A percentile compares a stretch with the other conserved stretches of the same genome.
Conservation (phyloP, 2,888 invertebrate genomes). For the Resseliella maxima region DNA sequence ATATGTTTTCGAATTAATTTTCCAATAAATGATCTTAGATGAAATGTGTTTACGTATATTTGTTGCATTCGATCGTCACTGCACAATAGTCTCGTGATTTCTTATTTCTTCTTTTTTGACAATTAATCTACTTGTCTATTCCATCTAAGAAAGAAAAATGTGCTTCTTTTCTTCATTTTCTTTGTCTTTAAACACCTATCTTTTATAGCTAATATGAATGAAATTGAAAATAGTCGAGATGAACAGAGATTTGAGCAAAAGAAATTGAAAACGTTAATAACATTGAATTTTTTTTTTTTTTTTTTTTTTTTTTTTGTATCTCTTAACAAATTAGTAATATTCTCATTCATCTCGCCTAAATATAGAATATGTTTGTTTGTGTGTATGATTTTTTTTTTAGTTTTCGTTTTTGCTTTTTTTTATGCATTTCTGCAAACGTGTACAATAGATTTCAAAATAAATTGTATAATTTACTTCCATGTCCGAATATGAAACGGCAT, state of each 20-base stretch:
- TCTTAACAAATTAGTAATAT: too few relatives aligned
- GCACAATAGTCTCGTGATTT: not conserved
- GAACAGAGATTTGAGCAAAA: not conserved
- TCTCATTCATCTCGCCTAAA: slow-evolving; percentile 17
- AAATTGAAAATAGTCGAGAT: slow-evolving; percentile 16
- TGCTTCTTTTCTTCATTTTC: not conserved
- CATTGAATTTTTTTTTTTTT: not conserved
- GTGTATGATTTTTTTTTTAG: not conserved
- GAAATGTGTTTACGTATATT: slow-evolving; percentile 41
- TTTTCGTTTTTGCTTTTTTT: not conserved
- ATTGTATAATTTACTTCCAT: slow-evolving; percentile 29
- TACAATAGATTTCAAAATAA: slow-evolving; percentile 53
- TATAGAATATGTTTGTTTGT: slow-evolving; percentile 10
- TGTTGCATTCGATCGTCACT: not conserved
- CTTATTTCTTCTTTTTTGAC: not conserved
- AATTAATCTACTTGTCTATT: slow-evolving; percentile 29
- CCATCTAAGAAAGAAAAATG: too few relatives aligned
- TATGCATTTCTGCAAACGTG: not conserved
- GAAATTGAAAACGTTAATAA: not conserved
- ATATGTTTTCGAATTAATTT: not conserved
- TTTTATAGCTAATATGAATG: slow-evolving; percentile 5
- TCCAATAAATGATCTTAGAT: not conserved
- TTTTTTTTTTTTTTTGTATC: not conserved
- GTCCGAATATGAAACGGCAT: slow-evolving; percentile 21
- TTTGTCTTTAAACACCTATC: not conserved